phyloP scores from a whole-genome alignment of 2,888 invertebrate species.

The Mythimna loreyi region DNA sequence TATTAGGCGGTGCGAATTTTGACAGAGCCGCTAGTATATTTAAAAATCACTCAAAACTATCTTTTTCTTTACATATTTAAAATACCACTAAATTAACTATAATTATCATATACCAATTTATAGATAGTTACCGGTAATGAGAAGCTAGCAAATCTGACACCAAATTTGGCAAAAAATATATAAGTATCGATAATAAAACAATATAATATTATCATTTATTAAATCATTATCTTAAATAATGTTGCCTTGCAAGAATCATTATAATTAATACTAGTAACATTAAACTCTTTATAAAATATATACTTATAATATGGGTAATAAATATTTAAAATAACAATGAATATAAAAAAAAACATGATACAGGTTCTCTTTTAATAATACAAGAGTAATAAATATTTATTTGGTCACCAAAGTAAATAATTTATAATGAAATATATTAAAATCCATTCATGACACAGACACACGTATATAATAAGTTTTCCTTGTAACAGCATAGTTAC shows the following conservation, averaged over 20 bases:
- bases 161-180: too few species aligned
- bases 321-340: background rate
- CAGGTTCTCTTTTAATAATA: background rate
- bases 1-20: too few species aligned
- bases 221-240: background rate
- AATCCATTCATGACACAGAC: background rate
- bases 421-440: slow-evolving; percentile 1
- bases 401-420: background rate
- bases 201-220: background rate
- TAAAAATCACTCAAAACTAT: too few species aligned
- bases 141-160: too few species aligned
- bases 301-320: background rate
- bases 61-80: too few species aligned
- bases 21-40: too few species aligned
- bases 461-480: slow-evolving; percentile 2
- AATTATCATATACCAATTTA: too few species aligned
- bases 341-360: background rate
- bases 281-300: slow-evolving; percentile 7
- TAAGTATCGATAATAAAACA: too few species aligned
- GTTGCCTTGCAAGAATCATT: slow-evolving; percentile 4
- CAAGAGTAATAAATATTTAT: background rate
- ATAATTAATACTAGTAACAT: background rate
- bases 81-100: too few species aligned
- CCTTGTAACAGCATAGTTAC: background rate
- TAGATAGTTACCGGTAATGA: too few species aligned